These are phyloP conservation scores for Embiotoca jacksoni DNA, from an alignment of 2,113 vertebrate genomes.

Conservation along the genomic window DNA sequence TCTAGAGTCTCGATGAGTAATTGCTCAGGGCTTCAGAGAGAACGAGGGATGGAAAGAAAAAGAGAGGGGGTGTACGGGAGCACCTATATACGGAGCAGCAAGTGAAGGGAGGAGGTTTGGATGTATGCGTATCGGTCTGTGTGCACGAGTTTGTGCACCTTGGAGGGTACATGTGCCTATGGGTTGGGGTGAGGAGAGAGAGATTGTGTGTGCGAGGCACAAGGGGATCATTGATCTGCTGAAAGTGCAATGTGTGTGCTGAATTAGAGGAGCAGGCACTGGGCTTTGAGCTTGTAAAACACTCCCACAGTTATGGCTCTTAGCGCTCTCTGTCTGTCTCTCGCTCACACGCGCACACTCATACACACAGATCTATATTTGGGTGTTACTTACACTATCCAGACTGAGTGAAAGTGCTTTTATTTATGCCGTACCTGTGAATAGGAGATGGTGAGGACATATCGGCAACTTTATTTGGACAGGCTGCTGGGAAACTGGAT, in stretches of 20 bases:
- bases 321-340: conserved; percentile 57
- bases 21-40: conserved; percentile 79
- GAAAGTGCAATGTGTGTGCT: conserved; percentile 78
- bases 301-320: conserved; percentile 74
- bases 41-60: conserved; percentile 65
- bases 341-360: conserved; percentile 26
- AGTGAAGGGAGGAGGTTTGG: conserved; percentile 43
- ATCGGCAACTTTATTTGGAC: conserved; percentile 52
- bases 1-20: conserved; percentile 78
- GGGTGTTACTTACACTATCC: conserved; percentile 64
- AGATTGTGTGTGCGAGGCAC: conserved; percentile 61
- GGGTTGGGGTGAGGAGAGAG: conserved; percentile 34
- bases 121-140: conserved; percentile 30
- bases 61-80: conserved; percentile 37
- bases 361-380: conserved; percentile 70
- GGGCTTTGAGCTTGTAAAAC: conserved; percentile 81
- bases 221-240: conserved; percentile 83
- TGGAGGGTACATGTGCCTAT: conserved; percentile 27
- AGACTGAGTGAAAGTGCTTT: conserved; percentile 60
- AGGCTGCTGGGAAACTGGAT: conserved; percentile 31
- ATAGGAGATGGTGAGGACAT: conserved; percentile 43
- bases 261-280: conserved; percentile 78
- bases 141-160: conserved; percentile 30
- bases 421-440: conserved; percentile 58
- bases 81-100: conserved; percentile 37